These are phyloP conservation scores for Barbus barbus DNA, from an alignment of 2,113 vertebrate species.

Conservation along the genomic window DNA sequence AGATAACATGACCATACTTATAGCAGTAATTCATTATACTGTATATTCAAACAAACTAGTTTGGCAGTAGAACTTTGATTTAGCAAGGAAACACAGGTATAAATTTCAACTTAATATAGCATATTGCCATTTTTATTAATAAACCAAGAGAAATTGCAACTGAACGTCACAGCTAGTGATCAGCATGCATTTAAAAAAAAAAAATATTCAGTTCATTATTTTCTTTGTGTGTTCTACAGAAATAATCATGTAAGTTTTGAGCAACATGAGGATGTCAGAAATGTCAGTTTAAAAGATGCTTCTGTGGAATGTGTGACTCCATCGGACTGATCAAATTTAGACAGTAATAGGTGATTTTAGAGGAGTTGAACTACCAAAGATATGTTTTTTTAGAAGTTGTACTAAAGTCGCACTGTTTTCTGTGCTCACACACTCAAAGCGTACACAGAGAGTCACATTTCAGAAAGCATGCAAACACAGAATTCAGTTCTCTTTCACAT, in stretches of 20 bases:
- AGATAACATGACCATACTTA: too few relatives aligned
- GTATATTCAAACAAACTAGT: neutral
- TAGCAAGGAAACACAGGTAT: neutral
- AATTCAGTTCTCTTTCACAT: too few relatives aligned
- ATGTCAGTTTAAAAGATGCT: neutral
- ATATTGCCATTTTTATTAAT: neutral
- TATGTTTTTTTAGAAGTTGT: too few relatives aligned
- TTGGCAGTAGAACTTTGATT: neutral
- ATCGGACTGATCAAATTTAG: neutral
- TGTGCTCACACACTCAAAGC: too few relatives aligned
- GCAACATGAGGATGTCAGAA: neutral
- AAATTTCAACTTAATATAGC: neutral
- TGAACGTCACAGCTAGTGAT: neutral
- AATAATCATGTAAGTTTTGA: neutral
- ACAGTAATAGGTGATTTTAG: neutral
- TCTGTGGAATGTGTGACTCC: neutral
- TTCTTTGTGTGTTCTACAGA: neutral
- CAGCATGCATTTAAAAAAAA: neutral
- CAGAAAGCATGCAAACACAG: too few relatives aligned
- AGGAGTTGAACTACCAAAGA: too few relatives aligned
- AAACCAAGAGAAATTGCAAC: neutral
- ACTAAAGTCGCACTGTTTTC: too few relatives aligned
- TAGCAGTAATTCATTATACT: too few relatives aligned
- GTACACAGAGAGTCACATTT: too few relatives aligned
- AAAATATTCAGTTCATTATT: neutral